phyloP scores from a whole-genome alignment of 1,140 invertebrate species.

The Aphelinus certus region DNA sequence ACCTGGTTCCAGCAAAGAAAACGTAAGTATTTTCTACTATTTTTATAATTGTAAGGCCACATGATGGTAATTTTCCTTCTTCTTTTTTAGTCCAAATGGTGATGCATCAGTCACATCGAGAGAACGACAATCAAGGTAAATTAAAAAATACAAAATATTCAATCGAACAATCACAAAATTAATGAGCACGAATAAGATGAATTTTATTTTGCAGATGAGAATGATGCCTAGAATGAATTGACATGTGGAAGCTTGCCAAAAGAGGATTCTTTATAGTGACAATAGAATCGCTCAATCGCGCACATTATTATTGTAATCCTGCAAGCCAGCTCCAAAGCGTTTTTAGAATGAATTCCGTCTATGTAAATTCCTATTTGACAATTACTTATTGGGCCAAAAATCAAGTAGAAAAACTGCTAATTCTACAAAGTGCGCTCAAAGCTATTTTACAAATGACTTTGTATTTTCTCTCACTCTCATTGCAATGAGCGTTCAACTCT shows the following conservation, averaged over 20 bases:
- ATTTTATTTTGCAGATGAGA: constrained; percentile 32
- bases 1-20: constrained; percentile 63
- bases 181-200: too few species aligned
- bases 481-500: constrained; percentile 4
- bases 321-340: constrained; percentile 27
- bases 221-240: not conserved
- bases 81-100: constrained; percentile 51
- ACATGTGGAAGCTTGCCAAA: constrained; percentile 5
- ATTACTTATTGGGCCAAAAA: not conserved
- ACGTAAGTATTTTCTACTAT: constrained; percentile 46
- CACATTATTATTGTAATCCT: constrained; percentile 33
- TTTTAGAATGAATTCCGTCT: constrained; percentile 33
- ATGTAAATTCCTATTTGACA: constrained; percentile 17
- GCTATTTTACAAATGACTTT: constrained; percentile 17
- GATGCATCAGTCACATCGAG: constrained; percentile 45
- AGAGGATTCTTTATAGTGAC: constrained; percentile 28
- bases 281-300: constrained; percentile 32
- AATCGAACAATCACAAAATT: too few species aligned
- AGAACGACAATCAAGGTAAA: constrained; percentile 57
- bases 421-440: constrained; percentile 8
- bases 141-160: not conserved
- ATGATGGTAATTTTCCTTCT: not conserved
- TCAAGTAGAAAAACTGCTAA: not conserved
- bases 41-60: constrained; percentile 28
- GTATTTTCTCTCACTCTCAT: constrained; percentile 9